phyloP scores from a whole-genome alignment of 2,888 invertebrate genomes.

The Lasius fuliginosus region DNA sequence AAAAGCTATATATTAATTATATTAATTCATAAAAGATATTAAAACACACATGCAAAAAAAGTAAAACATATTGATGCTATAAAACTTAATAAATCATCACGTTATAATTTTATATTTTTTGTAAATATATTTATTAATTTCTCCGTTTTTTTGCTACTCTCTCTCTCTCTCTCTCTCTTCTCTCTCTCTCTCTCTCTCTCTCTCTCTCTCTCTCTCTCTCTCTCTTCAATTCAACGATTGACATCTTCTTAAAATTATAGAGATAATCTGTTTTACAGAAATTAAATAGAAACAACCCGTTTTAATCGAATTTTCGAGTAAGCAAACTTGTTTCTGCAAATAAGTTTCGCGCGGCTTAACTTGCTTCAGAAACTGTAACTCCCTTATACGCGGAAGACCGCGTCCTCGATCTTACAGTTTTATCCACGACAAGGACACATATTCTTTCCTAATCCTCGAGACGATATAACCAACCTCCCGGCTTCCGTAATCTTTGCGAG shows the following conservation, averaged over 20 bases:
- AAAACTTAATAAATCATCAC: not conserved
- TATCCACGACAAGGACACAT: not conserved
- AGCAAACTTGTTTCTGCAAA: not conserved
- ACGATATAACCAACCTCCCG: not conserved
- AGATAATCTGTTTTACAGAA: not conserved
- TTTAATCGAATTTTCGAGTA: not conserved
- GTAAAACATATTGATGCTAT: not conserved
- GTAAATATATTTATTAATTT: not conserved
- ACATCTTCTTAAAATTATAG: not conserved
- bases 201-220: too few relatives aligned
- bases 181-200: not conserved
- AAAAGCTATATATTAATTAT: not conserved
- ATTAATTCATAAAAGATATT: not conserved
- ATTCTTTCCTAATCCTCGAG: conserved; percentile 7
- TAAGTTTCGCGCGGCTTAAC: not conserved
- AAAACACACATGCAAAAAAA: not conserved
- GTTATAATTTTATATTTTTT: not conserved
- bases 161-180: not conserved
- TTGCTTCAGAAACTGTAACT: not conserved
- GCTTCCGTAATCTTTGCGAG: conserved; percentile 20
- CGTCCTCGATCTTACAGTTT: not conserved
- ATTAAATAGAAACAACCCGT: not conserved
- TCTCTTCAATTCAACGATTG: not conserved
- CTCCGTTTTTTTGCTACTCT: not conserved
- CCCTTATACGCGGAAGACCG: not conserved